Percentiles rank a stretch among this genome's conserved stretches.
Evolutionary conservation across 1,140 invertebrate genomes (phyloP).

Genomic region (Melanaphis sacchari): DNA sequence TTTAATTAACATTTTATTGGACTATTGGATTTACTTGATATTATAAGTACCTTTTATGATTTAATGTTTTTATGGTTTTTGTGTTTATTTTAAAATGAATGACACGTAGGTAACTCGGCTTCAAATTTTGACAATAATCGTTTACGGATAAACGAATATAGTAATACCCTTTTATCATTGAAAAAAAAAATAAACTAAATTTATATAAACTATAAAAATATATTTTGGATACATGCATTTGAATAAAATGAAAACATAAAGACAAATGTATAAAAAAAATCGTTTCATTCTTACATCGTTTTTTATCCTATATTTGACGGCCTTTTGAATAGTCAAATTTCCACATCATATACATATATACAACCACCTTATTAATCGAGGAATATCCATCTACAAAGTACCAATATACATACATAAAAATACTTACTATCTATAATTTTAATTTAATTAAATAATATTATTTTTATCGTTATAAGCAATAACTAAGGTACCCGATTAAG

Average conservation of each 20-base stretch:
- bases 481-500: fast-evolving
- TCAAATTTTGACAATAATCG: neutral
- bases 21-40: neutral
- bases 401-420: neutral
- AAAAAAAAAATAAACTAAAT: neutral
- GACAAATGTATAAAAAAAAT: conserved; percentile 27
- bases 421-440: neutral
- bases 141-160: neutral
- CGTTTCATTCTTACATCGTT: neutral
- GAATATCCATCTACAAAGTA: neutral
- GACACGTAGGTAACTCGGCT: too few species aligned
- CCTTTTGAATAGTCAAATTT: conserved; percentile 33
- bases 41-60: neutral
- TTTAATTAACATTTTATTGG: neutral
- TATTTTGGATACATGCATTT: neutral
- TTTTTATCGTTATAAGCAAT: neutral
- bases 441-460: neutral
- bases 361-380: neutral
- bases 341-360: too few species aligned
- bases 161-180: neutral
- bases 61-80: neutral
- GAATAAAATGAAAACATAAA: conserved; percentile 8
- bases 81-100: neutral
- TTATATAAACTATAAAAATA: neutral
- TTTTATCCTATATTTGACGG: neutral